Percentiles rank a stretch among this genome's conserved stretches.
Conservation (phyloP, 2,113 vertebrate genomes). For the Salvelinus fontinalis region DNA sequence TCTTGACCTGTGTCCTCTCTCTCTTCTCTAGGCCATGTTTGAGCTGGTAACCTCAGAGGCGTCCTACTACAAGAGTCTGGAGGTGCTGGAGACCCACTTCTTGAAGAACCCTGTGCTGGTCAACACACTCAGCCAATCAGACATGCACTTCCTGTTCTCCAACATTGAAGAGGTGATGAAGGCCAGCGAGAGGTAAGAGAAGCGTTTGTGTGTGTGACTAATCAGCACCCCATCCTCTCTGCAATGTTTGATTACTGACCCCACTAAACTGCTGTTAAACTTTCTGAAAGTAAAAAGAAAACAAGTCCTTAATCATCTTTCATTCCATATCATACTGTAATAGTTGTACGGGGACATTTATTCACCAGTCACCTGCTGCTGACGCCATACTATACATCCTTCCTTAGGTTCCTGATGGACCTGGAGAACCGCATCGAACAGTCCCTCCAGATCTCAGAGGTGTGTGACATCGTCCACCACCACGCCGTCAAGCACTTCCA, state of each 20-base stretch:
- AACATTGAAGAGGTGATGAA: conserved; percentile 94
- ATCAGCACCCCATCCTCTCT: too few relatives aligned
- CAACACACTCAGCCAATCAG: conserved; percentile 87
- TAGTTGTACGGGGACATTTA: background rate
- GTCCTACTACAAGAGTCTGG: conserved; percentile 95
- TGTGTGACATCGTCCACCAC: conserved; percentile 88
- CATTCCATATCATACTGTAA: background rate
- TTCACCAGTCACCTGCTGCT: background rate
- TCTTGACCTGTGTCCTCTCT: background rate
- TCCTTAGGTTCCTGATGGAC: conserved; percentile 87
- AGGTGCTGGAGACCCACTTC: conserved; percentile 91
- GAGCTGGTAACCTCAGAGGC: conserved; percentile 94
- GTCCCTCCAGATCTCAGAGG: conserved; percentile 88
- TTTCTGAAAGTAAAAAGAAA: too few relatives aligned
- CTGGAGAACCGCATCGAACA: conserved; percentile 91
- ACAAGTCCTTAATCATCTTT: background rate
- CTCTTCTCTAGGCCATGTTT: conserved; percentile 87
- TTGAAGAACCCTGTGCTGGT: conserved; percentile 83
- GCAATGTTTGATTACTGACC: too few relatives aligned
- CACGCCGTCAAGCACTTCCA: conserved; percentile 85
- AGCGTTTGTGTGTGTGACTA: too few relatives aligned
- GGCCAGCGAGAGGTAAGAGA: conserved; percentile 89
- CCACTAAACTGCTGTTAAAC: too few relatives aligned
- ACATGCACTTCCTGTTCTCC: conserved; percentile 96
- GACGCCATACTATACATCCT: background rate